Conservation (phyloP, 1,140 invertebrate genomes). For the Mycetomoellerius zeteki region DNA sequence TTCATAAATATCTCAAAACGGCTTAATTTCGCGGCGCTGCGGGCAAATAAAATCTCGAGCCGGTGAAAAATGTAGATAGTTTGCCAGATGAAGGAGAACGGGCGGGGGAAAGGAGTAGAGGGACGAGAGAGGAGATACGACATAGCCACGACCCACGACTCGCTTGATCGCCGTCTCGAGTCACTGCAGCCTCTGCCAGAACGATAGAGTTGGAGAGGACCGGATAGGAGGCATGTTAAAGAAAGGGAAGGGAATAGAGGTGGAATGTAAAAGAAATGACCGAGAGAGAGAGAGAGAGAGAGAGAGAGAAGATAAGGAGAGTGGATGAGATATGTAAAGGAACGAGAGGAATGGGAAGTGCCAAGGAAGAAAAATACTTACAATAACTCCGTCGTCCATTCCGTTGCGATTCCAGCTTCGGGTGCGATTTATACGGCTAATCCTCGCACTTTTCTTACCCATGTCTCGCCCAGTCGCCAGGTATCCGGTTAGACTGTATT, state of each 20-base stretch:
- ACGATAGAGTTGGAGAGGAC: constrained; percentile 61
- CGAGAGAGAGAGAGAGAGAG: constrained; percentile 30
- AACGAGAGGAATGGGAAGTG: constrained; percentile 47
- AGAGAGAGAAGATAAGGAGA: constrained; percentile 51
- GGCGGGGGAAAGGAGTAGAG: constrained; percentile 1
- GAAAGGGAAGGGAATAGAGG: constrained; percentile 25
- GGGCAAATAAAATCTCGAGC: constrained; percentile 85
- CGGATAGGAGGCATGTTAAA: constrained; percentile 35
- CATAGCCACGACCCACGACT: constrained; percentile 82
- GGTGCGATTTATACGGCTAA: constrained; percentile 79
- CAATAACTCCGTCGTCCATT: constrained; percentile 78
- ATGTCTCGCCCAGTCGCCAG: constrained; percentile 63
- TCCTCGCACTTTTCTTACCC: constrained; percentile 76
- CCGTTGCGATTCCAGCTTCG: constrained; percentile 57
- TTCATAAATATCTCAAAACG: constrained; percentile 88
- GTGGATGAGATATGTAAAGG: constrained; percentile 42
- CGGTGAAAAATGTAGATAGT: constrained; percentile 85
- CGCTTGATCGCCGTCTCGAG: constrained; percentile 81
- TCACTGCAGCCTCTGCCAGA: constrained; percentile 78
- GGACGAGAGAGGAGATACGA: constrained; percentile 80
- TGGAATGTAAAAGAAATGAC: constrained; percentile 46
- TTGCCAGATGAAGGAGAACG: constrained; percentile 63
- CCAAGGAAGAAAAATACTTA: constrained; percentile 78
- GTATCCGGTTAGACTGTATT: constrained; percentile 55
- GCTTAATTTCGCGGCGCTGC: constrained; percentile 86